phyloP scores from a whole-genome alignment of 2,113 vertebrate genomes.

The Chaetura pelagica region DNA sequence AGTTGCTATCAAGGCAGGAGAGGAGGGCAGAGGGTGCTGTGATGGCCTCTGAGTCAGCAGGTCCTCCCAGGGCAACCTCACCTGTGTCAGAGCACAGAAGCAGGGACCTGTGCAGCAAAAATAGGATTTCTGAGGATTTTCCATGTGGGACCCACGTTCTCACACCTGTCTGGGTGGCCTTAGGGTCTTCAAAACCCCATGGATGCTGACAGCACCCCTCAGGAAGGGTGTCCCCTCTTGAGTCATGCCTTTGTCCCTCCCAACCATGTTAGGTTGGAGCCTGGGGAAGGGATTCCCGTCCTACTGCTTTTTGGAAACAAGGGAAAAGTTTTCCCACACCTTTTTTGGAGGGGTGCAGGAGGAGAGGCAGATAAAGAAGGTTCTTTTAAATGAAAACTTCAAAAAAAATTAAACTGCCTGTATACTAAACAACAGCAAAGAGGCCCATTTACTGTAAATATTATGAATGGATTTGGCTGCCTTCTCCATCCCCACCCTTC shows the following conservation, averaged over 20 bases:
- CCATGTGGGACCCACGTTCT: rapidly evolving
- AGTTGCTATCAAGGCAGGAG: not conserved
- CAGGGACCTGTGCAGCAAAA: rapidly evolving
- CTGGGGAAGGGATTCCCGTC: slow-evolving; percentile 32
- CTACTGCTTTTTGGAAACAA: slow-evolving; percentile 22
- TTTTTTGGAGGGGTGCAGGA: not conserved
- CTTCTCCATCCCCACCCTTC: slow-evolving; percentile 78
- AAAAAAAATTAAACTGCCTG: slow-evolving; percentile 69
- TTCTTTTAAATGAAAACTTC: slow-evolving; percentile 61
- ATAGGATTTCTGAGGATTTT: rapidly evolving
- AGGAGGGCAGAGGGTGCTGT: not conserved
- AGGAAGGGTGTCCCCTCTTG: not conserved
- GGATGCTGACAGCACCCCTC: not conserved
- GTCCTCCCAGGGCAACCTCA: not conserved
- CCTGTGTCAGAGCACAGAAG: not conserved
- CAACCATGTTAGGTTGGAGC: rapidly evolving
- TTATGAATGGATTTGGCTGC: slow-evolving; percentile 82
- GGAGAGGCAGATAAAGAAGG: slow-evolving; percentile 25
- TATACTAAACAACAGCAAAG: slow-evolving; percentile 74
- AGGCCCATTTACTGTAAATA: slow-evolving; percentile 83
- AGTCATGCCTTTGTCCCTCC: not conserved
- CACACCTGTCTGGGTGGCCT: rapidly evolving
- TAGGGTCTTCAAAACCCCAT: not conserved
- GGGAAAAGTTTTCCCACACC: slow-evolving; percentile 52
- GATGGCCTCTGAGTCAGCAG: not conserved